Evolutionary conservation across 2,797 vertebrate species (phyloP), one percentile per base, ranked within the genome.

Genomic region (Myotis findleyi): DNA sequence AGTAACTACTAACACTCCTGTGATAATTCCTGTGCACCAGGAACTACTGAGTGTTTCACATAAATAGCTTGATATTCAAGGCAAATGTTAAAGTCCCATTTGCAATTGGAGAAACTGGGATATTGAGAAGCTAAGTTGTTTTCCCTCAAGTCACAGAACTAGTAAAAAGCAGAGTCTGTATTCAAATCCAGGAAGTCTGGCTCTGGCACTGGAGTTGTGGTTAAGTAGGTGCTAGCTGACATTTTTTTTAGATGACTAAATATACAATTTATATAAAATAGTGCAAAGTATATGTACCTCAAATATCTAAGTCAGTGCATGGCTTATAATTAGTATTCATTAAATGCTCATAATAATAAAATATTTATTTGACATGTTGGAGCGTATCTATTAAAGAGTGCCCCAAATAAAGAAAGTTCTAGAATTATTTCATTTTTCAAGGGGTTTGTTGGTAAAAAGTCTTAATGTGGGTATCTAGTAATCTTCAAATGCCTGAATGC

Each of bases 311-410:
- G 44, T 23, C 14, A n/a, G 2, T 17, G 3, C 11, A 62, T 59
- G 16, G 0, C 20, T 71, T 76, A 55, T 53, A 93, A 44, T 55
- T 91, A 57, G 4, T 44, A 84, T n/a, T 10, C 20, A 84, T 33
- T 72, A 92, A 62, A 83, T 57, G 57, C 82, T 95, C 62, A 69
- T 33, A 80, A 88, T 47, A 89, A 79, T 75, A 33, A 68, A 33
- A 62, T 4, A 81, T 59, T 76, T 49, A 79, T 68, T 91, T 93
- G 80, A 80, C 14, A 33, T 57, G 49, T 2, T 93, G n/a, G 14
- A 79, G 51, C 36, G 17, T 62, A 66, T 57, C 10, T 59, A 72
- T 49, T 81, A 71, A 94, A 77, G 36, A 47, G 13, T 62, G 27
- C 25, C 30, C 3, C 53, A 82, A n/a, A 23, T 69, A 38, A 85